Base-by-base conservation (phyloP, 2,113 vertebrate species). In the Phalacrocorax brasilianus region DNA sequence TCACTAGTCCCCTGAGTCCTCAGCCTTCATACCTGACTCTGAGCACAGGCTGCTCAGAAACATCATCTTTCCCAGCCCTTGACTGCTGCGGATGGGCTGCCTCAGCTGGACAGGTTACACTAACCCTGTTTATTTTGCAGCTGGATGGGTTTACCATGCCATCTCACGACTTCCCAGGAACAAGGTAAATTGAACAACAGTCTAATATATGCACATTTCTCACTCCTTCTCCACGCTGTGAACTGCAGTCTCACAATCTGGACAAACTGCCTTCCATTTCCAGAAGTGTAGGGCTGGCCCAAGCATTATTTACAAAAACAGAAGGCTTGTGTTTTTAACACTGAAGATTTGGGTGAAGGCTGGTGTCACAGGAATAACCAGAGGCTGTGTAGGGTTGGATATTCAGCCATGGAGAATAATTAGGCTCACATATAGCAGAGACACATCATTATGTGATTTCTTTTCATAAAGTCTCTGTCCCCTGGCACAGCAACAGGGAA, bases 61-160 rank as follows among this genome's bases (percentile, higher is more conserved):
- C 0, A 0, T 19, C 10, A 6, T 63, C 30, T 66, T 73, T 58
- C 8, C 22, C 63, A 58, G n/a, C 5, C 15, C 6, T n/a, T 79
- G 12, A 3, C 45, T 78, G n/a, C 73, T 55, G 14, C 2, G 7
- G 27, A 13, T 67, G 47, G 71, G 12, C 35, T 76, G 52, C 55
- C 40, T 80, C 35, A 56, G 33, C 30, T 1, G 1, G 21, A 21
- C 35, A 71, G 26, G 21, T 40, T 70, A n/a, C 42, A 26, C 14
- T 67, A 12, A 26, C 20, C 10, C 20, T 38, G 17, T 27, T 72
- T 73, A 8, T 70, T 89, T 92, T 55, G 8, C 33, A 65, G 22
- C 14, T 56, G 27, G 32, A 19, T 77, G 35, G 22, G 35, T 66
- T 44, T 83, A 23, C 5, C 1, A 0, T 4, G 2, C 68, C 17